These are phyloP conservation scores for Paragorgia papillata DNA, from an alignment of 92 coral and sea anemone genomes.

Conservation along the genomic window DNA sequence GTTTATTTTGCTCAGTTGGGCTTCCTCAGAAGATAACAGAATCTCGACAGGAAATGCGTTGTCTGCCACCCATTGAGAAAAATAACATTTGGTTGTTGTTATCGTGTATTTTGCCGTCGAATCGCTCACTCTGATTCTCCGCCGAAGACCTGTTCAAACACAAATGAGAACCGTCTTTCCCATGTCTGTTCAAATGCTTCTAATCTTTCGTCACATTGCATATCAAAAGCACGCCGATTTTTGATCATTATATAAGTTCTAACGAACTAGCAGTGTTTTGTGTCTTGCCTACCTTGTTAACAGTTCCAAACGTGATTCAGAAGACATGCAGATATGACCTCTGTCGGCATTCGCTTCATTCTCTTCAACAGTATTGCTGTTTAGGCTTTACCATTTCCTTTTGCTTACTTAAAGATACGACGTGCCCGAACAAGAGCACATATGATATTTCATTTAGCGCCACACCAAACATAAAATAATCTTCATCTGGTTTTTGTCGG, in stretches of 20 bases:
- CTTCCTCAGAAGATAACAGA: slow-evolving; percentile 46
- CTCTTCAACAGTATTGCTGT: neutral
- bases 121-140: neutral
- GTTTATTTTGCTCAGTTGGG: slow-evolving; percentile 39
- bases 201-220: slow-evolving; percentile 47
- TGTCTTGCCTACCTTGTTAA: slow-evolving; percentile 7
- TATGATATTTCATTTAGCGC: slow-evolving; percentile 45
- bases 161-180: slow-evolving; percentile 10
- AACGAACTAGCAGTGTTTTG: neutral
- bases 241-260: slow-evolving; percentile 2
- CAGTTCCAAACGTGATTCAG: slow-evolving; percentile 14
- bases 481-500: slow-evolving; percentile 36
- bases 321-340: neutral
- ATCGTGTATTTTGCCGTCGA: slow-evolving; percentile 1
- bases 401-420: slow-evolving; percentile 36
- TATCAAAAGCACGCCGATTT: slow-evolving; percentile 37
- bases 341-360: neutral
- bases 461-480: slow-evolving; percentile 16
- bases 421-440: slow-evolving; percentile 46
- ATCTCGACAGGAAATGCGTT: slow-evolving; percentile 29
- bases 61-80: slow-evolving; percentile 44
- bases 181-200: slow-evolving; percentile 23
- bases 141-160: slow-evolving; percentile 11
- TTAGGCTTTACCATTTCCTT: neutral
- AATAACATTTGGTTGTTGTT: slow-evolving; percentile 47